A percentile compares a stretch with the other conserved stretches of the same genome.
These are phyloP conservation scores for Pycnonotus jocosus DNA, from an alignment of 2,113 vertebrate species.

Conservation along the genomic window DNA sequence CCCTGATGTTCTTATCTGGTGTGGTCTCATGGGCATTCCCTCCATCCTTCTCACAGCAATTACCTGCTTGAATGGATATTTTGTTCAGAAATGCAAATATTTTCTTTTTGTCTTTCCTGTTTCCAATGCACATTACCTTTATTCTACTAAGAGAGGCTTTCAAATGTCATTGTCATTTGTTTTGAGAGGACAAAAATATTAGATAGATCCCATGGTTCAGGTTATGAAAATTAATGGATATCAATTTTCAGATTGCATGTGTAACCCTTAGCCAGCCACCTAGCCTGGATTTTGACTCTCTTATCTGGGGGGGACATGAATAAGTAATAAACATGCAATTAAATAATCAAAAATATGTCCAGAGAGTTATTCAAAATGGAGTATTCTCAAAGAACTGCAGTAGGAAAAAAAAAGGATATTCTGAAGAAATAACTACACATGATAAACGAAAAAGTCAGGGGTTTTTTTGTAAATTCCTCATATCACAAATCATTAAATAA, in stretches of 20 bases:
- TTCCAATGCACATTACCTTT: background rate
- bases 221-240: background rate
- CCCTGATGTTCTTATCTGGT: background rate
- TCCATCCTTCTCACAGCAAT: background rate
- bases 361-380: background rate
- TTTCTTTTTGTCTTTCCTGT: slow-evolving; percentile 14
- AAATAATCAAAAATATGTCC: background rate
- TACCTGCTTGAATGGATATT: slow-evolving; percentile 35
- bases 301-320: background rate
- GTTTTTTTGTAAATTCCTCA: background rate
- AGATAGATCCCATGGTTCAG: background rate
- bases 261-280: background rate
- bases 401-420: background rate
- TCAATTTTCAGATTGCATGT: background rate
- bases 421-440: background rate
- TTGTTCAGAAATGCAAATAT: background rate
- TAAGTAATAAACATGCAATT: background rate
- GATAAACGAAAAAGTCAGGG: background rate
- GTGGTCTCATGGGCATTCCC: background rate
- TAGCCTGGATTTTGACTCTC: background rate
- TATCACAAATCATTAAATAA: background rate
- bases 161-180: background rate
- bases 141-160: background rate
- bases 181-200: background rate
- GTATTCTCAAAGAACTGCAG: background rate